These are phyloP conservation scores for Hyposoter dolosus DNA, from an alignment of 2,888 invertebrate species.

Conservation along the genomic window DNA sequence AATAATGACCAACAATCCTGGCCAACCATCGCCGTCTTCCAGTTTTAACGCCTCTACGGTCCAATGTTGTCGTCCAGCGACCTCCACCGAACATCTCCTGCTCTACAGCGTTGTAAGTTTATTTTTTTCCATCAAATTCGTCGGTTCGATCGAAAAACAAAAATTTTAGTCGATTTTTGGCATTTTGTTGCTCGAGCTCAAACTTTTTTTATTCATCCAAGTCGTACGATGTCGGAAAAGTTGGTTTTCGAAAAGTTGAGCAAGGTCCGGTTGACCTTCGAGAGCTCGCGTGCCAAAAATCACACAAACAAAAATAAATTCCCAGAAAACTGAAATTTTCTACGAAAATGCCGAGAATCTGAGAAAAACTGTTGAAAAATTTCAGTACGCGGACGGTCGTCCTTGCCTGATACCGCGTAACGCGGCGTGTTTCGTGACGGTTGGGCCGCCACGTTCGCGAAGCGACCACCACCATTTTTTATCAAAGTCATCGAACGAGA, in stretches of 20 bases:
- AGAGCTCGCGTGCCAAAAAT: too few relatives aligned
- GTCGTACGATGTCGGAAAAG: too few relatives aligned
- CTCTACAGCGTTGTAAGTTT: slow-evolving; percentile 83
- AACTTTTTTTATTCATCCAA: too few relatives aligned
- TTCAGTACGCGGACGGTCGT: slow-evolving; percentile 82
- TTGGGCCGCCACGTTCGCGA: slow-evolving; percentile 89
- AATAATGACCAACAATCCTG: slow-evolving; percentile 80
- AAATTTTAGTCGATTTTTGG: background rate
- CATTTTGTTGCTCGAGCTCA: too few relatives aligned
- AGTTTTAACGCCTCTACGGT: slow-evolving; percentile 81
- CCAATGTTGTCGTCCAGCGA: slow-evolving; percentile 90
- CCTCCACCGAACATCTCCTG: slow-evolving; percentile 91
- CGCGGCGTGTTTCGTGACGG: slow-evolving; percentile 90
- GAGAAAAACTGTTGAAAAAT: background rate
- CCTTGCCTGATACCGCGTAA: slow-evolving; percentile 86
- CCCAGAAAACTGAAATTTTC: too few relatives aligned
- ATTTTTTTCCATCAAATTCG: slow-evolving; percentile 11
- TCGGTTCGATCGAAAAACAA: too few relatives aligned
- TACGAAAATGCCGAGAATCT: background rate
- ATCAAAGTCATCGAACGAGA: slow-evolving; percentile 87
- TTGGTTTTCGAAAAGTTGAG: too few relatives aligned
- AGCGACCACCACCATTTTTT: slow-evolving; percentile 90
- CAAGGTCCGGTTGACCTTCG: too few relatives aligned
- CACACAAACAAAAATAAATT: too few relatives aligned
- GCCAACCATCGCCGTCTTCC: slow-evolving; percentile 80